Base-by-base conservation (phyloP, 2,888 invertebrate species). In the Cheilosia grossa region DNA sequence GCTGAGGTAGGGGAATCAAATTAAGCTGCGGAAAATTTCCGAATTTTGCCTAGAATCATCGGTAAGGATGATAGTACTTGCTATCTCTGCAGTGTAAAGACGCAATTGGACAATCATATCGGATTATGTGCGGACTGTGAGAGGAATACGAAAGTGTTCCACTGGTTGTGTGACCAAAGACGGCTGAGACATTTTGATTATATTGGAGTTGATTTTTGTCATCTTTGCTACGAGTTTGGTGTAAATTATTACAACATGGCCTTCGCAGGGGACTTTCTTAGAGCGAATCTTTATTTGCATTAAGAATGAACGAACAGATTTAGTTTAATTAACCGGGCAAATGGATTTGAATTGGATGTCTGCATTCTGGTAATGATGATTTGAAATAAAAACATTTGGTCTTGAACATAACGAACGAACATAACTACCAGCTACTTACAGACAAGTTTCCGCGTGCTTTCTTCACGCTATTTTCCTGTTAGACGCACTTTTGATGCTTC, bases 1-100 rank as follows among this genome's bases (percentile, higher is more conserved):
- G 44, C 2, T 9, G 30, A n/a, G 58, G 19, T 21, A 37, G 33
- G 67, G 44, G 79, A 83, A 83, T 83, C 73, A 83, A 83, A 83
- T 83, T 83, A 83, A 80, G 80, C 74, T 83, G 83, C 74, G 80
- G 83, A 83, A 83, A 80, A 83, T 83, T 83, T 79, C 79, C 63
- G 83, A 83, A 66, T 83, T 79, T 79, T 83, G 3, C 74, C 63
- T 69, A 69, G 80, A 83, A 80, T 80, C 64, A 80, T 80, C 64
- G 74, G 51, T 63, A 56, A 33, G 61, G 72, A 78, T 82, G 82
- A 73, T 73, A 82, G 73, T 53, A 73, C 67, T 59, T 1, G 10
- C 54, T 63, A 15, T 17, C 7, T 19, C 44, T 37, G 73, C 33
- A 74, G 72, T 54, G 54, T 49, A 61, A 53, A 59, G 54, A 72